Evolutionary conservation across 1,140 invertebrate species (phyloP).

Genomic region (Ridgeia piscesae): DNA sequence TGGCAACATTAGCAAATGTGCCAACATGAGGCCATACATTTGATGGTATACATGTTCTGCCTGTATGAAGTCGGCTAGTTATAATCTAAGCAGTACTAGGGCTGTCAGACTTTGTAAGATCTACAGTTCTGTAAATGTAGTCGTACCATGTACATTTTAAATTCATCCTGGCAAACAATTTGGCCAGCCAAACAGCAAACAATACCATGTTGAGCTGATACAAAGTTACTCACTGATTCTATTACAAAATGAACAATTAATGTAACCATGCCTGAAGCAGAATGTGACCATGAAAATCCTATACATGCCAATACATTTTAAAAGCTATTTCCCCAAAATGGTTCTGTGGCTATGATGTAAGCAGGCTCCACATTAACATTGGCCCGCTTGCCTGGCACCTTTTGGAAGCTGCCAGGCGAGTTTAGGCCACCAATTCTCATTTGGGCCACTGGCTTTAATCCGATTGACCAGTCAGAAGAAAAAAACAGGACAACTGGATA

Average conservation of each 20-base stretch:
- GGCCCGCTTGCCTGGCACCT: too few relatives aligned
- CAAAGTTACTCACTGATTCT: background rate
- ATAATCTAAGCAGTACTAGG: background rate
- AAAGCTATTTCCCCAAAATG: background rate
- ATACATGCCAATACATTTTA: background rate
- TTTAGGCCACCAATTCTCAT: too few relatives aligned
- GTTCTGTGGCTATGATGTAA: background rate
- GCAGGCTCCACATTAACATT: background rate
- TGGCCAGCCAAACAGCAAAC: background rate
- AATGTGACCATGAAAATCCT: background rate
- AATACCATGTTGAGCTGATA: background rate
- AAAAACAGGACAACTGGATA: too few relatives aligned
- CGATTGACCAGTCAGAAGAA: too few relatives aligned
- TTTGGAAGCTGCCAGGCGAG: too few relatives aligned
- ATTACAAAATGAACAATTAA: background rate
- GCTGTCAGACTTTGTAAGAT: background rate
- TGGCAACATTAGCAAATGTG: background rate
- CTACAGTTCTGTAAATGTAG: background rate
- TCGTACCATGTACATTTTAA: background rate
- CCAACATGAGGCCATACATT: background rate
- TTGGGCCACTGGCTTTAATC: too few relatives aligned
- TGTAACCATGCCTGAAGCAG: background rate
- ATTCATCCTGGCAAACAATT: background rate
- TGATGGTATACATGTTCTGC: background rate
- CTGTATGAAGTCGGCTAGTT: background rate